Evolutionary conservation across 2,113 vertebrate genomes (phyloP), one percentile per base, ranked within the genome.

Genomic region (Chunga burmeisteri): DNA sequence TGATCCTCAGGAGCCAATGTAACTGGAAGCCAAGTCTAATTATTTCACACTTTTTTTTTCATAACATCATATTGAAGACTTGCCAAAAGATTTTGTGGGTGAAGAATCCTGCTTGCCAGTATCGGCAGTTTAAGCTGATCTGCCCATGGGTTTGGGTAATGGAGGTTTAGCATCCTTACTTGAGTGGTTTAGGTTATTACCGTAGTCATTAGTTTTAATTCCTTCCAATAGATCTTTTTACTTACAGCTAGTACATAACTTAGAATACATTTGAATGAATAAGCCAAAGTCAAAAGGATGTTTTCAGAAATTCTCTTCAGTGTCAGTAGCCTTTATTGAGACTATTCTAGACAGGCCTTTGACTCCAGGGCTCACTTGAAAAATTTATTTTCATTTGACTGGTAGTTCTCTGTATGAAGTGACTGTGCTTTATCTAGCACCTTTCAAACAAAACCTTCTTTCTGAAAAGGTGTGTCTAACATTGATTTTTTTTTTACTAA

Each of bases 1-100:
- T 77, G 56, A 29, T 91, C 73, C 46, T 89, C 84, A 74, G 47
- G 62, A 96, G 81, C 29, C 13, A 29, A 49, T 40, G 34, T 59
- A 73, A 47, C 88, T 83, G 40, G 85, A 88, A 93, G 80, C 29
- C 42, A 91, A 44, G 29, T 70, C 63, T 92, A 86, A 97, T 96
- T 83, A 81, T 81, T 86, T 94, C 59, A 91, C 30, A 55, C 47
- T 65, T 92, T 38, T 94, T 30, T 55, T 67, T 44, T 44, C 10
- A 5, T 75, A 86, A 93, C 68, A 71, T 34, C 36, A 14, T 66
- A 40, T 13, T 93, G 71, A 95, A 93, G n/a, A n/a, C 23, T 40
- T 83, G 56, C 32, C 58, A 88, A 90, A n/a, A 44, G 46, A 38
- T 83, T 86, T 47, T 72, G 56, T 82, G 26, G 34, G 18, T 52